These are phyloP conservation scores for Glyphotaelius pellucidus DNA, from an alignment of 2,888 invertebrate genomes.

Conservation along the genomic window DNA sequence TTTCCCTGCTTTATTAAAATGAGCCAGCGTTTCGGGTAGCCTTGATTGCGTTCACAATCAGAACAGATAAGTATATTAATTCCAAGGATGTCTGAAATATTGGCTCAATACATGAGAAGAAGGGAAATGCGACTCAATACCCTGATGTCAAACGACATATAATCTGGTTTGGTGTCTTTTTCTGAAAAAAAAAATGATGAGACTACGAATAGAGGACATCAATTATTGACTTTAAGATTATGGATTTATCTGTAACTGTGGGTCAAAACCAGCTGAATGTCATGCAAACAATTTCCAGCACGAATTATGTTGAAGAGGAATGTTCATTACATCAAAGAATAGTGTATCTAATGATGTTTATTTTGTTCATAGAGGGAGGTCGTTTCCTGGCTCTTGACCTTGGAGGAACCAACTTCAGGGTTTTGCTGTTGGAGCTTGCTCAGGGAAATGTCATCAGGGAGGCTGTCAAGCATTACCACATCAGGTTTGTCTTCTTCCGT, in stretches of 20 bases:
- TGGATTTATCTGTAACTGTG: too few species aligned
- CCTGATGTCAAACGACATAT: background rate
- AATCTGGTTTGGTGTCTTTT: too few species aligned
- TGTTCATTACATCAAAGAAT: too few species aligned
- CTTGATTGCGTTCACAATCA: background rate
- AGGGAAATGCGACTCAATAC: background rate
- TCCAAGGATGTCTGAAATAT: too few species aligned
- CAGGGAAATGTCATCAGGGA: slow-evolving; percentile 78
- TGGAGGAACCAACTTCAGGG: slow-evolving; percentile 89
- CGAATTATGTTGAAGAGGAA: too few species aligned
- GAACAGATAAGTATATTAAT: too few species aligned
- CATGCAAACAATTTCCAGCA: too few species aligned
- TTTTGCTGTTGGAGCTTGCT: slow-evolving; percentile 81
- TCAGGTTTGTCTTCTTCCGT: slow-evolving; percentile 70
- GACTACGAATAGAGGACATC: background rate
- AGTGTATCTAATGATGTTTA: background rate
- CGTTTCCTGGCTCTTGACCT: slow-evolving; percentile 87
- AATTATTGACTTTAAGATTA: background rate
- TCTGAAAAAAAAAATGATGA: background rate
- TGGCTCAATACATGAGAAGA: background rate
- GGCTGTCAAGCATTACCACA: slow-evolving; percentile 81
- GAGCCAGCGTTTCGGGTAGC: background rate
- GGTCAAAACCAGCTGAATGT: too few species aligned
- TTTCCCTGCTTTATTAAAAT: background rate
- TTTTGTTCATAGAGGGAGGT: slow-evolving; percentile 79